These are phyloP conservation scores for Fratercula arctica DNA, from an alignment of 2,797 vertebrate genomes.

Conservation along the genomic window DNA sequence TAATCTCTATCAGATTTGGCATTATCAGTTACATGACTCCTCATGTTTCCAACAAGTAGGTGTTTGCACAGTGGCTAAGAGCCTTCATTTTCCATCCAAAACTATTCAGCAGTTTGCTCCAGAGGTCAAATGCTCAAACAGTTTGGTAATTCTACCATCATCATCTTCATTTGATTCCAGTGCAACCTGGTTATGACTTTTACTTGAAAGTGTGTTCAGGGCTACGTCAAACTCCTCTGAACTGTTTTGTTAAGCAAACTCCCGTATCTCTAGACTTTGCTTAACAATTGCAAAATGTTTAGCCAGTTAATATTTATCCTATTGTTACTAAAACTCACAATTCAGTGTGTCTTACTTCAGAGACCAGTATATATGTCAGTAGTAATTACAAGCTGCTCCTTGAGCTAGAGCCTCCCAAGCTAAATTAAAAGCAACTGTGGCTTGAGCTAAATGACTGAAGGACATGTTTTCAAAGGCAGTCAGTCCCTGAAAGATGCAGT, in stretches of 20 bases:
- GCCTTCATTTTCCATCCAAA: neutral
- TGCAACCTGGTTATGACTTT: neutral
- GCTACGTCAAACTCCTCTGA: neutral
- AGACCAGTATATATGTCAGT: neutral
- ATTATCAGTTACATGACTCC: neutral
- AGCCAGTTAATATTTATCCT: conserved; percentile 58
- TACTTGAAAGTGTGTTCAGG: neutral
- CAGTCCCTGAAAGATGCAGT: neutral
- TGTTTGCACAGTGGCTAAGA: neutral
- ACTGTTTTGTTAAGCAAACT: conserved; percentile 21
- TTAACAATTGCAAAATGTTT: conserved; percentile 52
- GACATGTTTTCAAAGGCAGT: neutral
- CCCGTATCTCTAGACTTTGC: conserved; percentile 37
- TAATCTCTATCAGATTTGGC: neutral
- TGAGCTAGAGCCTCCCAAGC: neutral
- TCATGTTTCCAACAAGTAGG: neutral
- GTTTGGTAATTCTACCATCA: neutral
- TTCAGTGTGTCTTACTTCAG: neutral
- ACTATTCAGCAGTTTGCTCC: neutral
- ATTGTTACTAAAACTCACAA: conserved; percentile 22
- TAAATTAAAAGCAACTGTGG: conserved; percentile 30
- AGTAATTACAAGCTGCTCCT: neutral
- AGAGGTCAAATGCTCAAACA: conserved; percentile 33
- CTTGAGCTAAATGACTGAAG: neutral
- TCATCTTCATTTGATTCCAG: neutral